Evolutionary conservation across 2,888 invertebrate genomes (phyloP), one percentile per base, ranked within the genome.

Genomic region (Hirtodrosophila confusa): DNA sequence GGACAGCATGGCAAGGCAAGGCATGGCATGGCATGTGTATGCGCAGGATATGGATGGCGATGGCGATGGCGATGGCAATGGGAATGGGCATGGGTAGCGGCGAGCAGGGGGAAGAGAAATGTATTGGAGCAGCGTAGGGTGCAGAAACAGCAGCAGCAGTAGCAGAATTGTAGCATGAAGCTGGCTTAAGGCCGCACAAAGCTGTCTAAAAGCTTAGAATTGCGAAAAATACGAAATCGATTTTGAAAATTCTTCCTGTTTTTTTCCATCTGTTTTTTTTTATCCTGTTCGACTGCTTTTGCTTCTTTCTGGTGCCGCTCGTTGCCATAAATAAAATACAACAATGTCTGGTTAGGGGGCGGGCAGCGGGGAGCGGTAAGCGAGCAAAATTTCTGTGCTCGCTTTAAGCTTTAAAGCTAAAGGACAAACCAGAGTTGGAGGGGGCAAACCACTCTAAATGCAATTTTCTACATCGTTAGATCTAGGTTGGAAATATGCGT

Each of bases 121-220:
- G 17, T 17, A 17, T 17, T 17, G 24, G 6, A 12, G 37, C 1
- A 27, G 11, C 9, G 9, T n/a, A 3, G 4, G 23, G 31, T 3
- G 33, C 3, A 31, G 39, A 9, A 35, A 10, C n/a, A 39, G 51
- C 17, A 17, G 17, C 17, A 17, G 35, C 35, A 17, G 50, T 23
- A 45, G 41, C n/a, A 44, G 68, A 67, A 56, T 78, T 75, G 61
- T 63, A 48, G 70, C 70, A 69, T 75, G 70, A 58, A 69, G 70
- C 79, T 78, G 77, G 69, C 85, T 80, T 80, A 82, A 76, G 87
- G 67, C 84, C 69, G 51, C 75, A 69, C 69, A 78, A 78, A 75
- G 79, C 87, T 73, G 75, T 57, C 69, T 80, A 88, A 88, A 86
- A 87, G 88, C 88, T 88, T 86, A 83, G 88, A 66, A 85, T 66